Evolutionary conservation across 2,888 invertebrate genomes (phyloP).

Genomic region (Meteorus cinctellus): DNA sequence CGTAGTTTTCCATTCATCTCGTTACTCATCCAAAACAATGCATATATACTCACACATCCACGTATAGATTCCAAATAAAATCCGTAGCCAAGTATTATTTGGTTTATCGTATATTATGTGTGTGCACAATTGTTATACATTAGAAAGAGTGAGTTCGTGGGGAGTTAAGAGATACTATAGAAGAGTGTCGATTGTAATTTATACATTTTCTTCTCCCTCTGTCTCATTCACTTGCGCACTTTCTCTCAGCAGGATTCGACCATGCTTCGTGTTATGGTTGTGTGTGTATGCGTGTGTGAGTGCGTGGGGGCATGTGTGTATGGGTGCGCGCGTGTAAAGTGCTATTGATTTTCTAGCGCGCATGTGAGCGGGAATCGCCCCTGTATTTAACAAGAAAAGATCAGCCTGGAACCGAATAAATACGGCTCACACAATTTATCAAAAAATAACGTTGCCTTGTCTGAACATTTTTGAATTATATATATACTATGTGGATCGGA

Average conservation of each 20-base stretch:
- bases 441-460: neutral
- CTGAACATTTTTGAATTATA: too few relatives aligned
- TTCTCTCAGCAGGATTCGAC: slow-evolving; percentile 61
- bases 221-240: neutral
- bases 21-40: neutral
- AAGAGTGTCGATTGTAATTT: slow-evolving; percentile 54
- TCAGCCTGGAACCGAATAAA: slow-evolving; percentile 41
- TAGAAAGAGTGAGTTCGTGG: neutral
- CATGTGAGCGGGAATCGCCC: slow-evolving; percentile 25
- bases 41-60: neutral
- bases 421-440: slow-evolving; percentile 35
- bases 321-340: slow-evolving; percentile 58
- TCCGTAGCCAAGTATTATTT: neutral
- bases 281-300: slow-evolving; percentile 54
- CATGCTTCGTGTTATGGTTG: slow-evolving; percentile 51
- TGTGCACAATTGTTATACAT: slow-evolving; percentile 10
- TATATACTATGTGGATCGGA: too few relatives aligned
- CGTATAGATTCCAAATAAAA: slow-evolving; percentile 18
- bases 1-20: neutral
- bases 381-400: slow-evolving; percentile 33
- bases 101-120: neutral
- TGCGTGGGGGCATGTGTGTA: slow-evolving; percentile 45
- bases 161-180: neutral
- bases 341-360: slow-evolving; percentile 61
- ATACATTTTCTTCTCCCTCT: slow-evolving; percentile 35